Evolutionary conservation across 2,888 invertebrate species (phyloP).

Genomic region (Melinaea marsaeus): DNA sequence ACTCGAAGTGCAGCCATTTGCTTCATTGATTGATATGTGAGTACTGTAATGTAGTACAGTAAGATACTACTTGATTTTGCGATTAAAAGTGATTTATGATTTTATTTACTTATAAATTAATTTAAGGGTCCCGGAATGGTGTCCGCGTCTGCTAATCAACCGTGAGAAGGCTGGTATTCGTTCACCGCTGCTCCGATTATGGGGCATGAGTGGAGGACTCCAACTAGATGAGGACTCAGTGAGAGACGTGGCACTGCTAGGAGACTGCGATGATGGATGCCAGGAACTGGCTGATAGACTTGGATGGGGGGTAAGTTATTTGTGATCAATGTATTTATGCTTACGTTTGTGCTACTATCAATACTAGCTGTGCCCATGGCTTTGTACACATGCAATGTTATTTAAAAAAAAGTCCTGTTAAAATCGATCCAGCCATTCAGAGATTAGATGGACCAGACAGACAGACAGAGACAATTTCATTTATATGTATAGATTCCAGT

Average conservation of each 20-base stretch:
- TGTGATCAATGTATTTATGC: too few relatives aligned
- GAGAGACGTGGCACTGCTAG: conserved; percentile 88
- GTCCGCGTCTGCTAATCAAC: conserved; percentile 92
- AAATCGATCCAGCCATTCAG: too few relatives aligned
- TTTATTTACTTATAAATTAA: neutral
- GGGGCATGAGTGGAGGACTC: conserved; percentile 77
- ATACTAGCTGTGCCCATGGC: too few relatives aligned
- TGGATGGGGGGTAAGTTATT: conserved; percentile 84
- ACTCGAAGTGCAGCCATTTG: conserved; percentile 95
- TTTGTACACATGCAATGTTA: too few relatives aligned
- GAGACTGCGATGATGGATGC: conserved; percentile 91
- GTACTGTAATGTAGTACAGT: conserved; percentile 28
- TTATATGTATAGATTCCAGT: too few relatives aligned
- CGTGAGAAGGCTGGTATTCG: conserved; percentile 82
- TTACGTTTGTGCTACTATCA: too few relatives aligned
- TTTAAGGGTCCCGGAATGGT: conserved; percentile 78
- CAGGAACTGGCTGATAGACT: conserved; percentile 84
- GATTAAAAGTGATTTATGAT: too few relatives aligned
- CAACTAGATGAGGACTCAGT: conserved; percentile 82
- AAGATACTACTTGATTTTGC: too few relatives aligned
- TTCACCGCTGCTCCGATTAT: conserved; percentile 54
- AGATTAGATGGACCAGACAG: too few relatives aligned
- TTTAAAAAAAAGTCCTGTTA: too few relatives aligned
- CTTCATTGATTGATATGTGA: conserved; percentile 89
- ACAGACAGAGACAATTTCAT: too few relatives aligned